Evolutionary conservation across 2,113 vertebrate species (phyloP).

Genomic region (Myodes glareolus): DNA sequence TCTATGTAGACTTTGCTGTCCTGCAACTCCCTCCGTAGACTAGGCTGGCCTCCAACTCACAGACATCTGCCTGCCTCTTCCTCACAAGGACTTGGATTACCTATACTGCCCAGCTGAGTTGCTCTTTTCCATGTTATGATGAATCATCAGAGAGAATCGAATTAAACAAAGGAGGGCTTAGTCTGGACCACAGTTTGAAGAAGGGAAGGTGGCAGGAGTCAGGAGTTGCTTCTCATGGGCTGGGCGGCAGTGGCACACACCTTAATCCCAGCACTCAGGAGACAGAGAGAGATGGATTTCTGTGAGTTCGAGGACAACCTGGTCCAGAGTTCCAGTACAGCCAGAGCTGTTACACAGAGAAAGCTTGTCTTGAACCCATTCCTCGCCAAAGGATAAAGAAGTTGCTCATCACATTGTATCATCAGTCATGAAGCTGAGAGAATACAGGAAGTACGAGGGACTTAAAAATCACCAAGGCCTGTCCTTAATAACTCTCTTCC

Average conservation of each 20-base stretch:
- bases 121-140: not conserved
- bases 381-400: not conserved
- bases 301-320: not conserved
- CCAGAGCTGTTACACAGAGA: not conserved
- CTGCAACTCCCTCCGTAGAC: not conserved
- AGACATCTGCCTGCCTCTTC: not conserved
- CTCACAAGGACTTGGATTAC: not conserved
- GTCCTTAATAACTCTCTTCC: not conserved
- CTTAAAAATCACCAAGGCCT: not conserved
- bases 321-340: not conserved
- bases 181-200: not conserved
- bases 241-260: rapidly evolving
- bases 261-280: not conserved
- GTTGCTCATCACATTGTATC: not conserved
- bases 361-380: not conserved
- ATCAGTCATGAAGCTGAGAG: not conserved
- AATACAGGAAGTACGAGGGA: not conserved
- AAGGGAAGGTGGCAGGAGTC: not conserved
- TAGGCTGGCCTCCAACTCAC: not conserved
- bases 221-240: not conserved
- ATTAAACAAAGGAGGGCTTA: not conserved
- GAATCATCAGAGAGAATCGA: too few species aligned
- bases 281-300: not conserved
- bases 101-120: not conserved
- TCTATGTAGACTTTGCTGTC: not conserved